Conservation (phyloP, 2,797 vertebrate genomes). For the Cyprinodon diabolis region DNA sequence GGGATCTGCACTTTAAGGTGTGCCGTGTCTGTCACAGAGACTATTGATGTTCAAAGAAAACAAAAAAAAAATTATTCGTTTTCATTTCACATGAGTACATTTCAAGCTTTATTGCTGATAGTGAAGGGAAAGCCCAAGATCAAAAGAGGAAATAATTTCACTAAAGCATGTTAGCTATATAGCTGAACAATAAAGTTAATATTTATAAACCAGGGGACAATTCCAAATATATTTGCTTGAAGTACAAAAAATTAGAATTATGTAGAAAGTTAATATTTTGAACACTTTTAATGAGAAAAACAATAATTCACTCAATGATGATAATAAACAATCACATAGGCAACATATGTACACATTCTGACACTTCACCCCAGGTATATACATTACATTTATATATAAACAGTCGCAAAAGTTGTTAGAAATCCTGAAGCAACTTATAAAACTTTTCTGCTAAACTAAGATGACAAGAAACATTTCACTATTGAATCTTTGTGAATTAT, state of each 20-base stretch:
- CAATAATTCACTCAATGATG: not conserved
- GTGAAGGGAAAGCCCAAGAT: not conserved
- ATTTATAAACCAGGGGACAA: not conserved
- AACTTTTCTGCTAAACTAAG: not conserved
- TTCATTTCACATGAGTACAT: no score
- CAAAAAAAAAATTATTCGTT: not conserved
- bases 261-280: not conserved
- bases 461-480: not conserved
- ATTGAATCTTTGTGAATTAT: not conserved
- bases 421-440: not conserved
- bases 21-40: not conserved
- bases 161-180: not conserved
- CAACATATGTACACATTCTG: not conserved
- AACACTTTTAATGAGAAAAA: not conserved
- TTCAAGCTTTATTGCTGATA: not conserved
- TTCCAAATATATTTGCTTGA: not conserved
- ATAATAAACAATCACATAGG: not conserved
- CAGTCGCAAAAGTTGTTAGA: not conserved
- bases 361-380: not conserved
- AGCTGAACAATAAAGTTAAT: not conserved
- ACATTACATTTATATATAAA: not conserved
- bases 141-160: not conserved
- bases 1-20: not conserved
- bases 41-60: not conserved
- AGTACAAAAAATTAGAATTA: not conserved